Percentiles rank a stretch among this genome's conserved stretches.
These are phyloP conservation scores for Allobates femoralis DNA, from an alignment of 2,797 vertebrate species.

Conservation along the genomic window DNA sequence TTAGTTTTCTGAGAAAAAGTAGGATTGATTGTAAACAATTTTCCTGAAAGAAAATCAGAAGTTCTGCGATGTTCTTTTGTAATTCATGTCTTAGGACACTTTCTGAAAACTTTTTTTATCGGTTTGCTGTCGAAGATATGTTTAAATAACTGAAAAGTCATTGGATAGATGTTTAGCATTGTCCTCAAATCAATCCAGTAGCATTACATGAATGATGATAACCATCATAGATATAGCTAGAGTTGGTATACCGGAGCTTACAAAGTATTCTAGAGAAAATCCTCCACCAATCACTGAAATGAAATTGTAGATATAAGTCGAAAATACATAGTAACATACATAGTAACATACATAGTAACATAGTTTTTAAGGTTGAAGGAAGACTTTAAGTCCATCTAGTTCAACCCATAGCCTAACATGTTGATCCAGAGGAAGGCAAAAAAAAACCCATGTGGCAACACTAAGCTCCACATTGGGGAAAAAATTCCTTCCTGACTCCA, in stretches of 20 bases:
- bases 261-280: neutral
- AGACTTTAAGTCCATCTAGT: too few species aligned
- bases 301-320: too few species aligned
- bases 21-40: slow-evolving; percentile 19
- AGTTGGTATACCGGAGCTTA: neutral
- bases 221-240: neutral
- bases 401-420: too few species aligned
- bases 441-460: too few species aligned
- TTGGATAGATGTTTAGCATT: too few species aligned
- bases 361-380: too few species aligned
- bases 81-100: slow-evolving; percentile 14
- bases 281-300: neutral
- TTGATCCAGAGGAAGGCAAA: too few species aligned
- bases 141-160: neutral
- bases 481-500: too few species aligned
- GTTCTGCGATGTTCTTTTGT: neutral
- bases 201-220: neutral
- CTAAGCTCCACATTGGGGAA: too few species aligned
- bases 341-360: too few species aligned
- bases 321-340: too few species aligned
- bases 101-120: neutral
- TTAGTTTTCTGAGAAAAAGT: slow-evolving; percentile 30
- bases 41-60: slow-evolving; percentile 13
- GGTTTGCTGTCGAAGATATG: neutral
- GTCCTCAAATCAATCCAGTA: neutral